A percentile compares a stretch with the other conserved stretches of the same genome.
Evolutionary conservation across 2,888 invertebrate species (phyloP).

Genomic region (Timandra comae): DNA sequence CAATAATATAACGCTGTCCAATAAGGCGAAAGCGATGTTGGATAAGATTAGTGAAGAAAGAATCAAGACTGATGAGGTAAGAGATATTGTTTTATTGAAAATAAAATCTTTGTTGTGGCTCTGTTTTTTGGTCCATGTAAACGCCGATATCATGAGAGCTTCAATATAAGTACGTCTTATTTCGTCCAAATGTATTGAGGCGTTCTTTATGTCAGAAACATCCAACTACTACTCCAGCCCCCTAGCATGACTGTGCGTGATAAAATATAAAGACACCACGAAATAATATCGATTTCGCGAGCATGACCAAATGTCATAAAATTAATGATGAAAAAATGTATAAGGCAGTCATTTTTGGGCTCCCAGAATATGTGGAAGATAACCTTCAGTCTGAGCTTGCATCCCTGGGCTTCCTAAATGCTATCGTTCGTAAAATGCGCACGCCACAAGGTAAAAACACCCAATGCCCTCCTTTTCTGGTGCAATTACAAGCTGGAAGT

Average conservation of each 20-base stretch:
- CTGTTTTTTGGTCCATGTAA: too few relatives aligned
- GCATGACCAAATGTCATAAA: too few relatives aligned
- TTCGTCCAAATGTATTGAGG: too few relatives aligned
- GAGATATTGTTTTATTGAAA: not conserved
- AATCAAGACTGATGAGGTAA: slow-evolving; percentile 41
- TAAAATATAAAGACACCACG: too few relatives aligned
- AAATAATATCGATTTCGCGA: too few relatives aligned
- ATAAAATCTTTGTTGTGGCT: too few relatives aligned
- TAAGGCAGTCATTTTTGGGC: slow-evolving; percentile 7
- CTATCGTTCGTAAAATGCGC: slow-evolving; percentile 1
- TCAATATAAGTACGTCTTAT: too few relatives aligned
- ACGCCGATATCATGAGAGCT: too few relatives aligned
- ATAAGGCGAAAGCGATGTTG: slow-evolving; percentile 66
- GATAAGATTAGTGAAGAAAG: slow-evolving; percentile 47
- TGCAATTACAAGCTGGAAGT: not conserved
- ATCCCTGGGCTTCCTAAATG: slow-evolving; percentile 2
- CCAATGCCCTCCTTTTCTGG: not conserved
- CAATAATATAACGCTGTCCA: slow-evolving; percentile 78
- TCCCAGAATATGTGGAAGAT: slow-evolving; percentile 5
- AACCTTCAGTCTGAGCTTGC: slow-evolving; percentile 1
- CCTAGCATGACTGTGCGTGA: too few relatives aligned
- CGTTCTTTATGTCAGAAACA: too few relatives aligned
- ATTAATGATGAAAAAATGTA: slow-evolving; percentile 7
- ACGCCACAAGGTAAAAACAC: not conserved
- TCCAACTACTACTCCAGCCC: too few relatives aligned